Evolutionary conservation across 2,888 invertebrate genomes (phyloP).

Genomic region (Apoda limacodes): DNA sequence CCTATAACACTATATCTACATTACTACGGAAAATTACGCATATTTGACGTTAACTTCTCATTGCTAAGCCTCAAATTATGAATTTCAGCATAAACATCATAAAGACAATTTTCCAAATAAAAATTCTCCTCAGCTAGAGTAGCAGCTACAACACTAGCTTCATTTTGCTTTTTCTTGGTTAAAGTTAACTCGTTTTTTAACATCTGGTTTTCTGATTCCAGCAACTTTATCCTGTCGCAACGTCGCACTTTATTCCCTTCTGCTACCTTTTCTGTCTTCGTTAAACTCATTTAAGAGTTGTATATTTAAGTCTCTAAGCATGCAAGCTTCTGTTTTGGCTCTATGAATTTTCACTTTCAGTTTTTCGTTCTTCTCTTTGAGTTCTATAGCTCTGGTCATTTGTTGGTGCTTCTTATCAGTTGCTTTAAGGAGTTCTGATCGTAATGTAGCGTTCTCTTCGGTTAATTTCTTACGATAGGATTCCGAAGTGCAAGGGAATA

Average conservation of each 20-base stretch:
- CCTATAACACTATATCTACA: too few relatives aligned
- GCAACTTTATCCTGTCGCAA: conserved; percentile 21
- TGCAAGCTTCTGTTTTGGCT: conserved; percentile 27
- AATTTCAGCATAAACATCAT: conserved; percentile 30
- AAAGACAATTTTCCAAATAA: conserved; percentile 34
- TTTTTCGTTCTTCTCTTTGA: conserved; percentile 36
- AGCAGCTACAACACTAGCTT: conserved; percentile 37
- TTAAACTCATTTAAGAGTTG: conserved; percentile 11
- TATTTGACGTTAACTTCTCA: conserved; percentile 1
- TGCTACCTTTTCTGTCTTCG: conserved; percentile 15
- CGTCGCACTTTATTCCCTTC: conserved; percentile 14
- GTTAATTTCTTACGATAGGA: too few relatives aligned
- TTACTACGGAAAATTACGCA: too few relatives aligned
- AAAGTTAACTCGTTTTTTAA: conserved; percentile 30
- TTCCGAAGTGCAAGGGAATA: too few relatives aligned
- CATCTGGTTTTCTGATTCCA: conserved; percentile 32
- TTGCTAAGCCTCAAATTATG: conserved; percentile 25
- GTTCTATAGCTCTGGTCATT: conserved; percentile 51
- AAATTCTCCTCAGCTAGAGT: conserved; percentile 41
- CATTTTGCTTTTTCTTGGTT: conserved; percentile 33
- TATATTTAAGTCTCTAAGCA: conserved; percentile 23
- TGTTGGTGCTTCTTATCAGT: conserved; percentile 53
- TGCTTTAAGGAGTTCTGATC: conserved; percentile 27
- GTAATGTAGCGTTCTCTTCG: conserved; percentile 33
- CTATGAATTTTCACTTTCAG: conserved; percentile 30